Percentiles rank a stretch among this genome's conserved stretches.
These are phyloP conservation scores for Scaptomyza parva DNA, from an alignment of 2,888 invertebrate genomes.

Conservation along the genomic window DNA sequence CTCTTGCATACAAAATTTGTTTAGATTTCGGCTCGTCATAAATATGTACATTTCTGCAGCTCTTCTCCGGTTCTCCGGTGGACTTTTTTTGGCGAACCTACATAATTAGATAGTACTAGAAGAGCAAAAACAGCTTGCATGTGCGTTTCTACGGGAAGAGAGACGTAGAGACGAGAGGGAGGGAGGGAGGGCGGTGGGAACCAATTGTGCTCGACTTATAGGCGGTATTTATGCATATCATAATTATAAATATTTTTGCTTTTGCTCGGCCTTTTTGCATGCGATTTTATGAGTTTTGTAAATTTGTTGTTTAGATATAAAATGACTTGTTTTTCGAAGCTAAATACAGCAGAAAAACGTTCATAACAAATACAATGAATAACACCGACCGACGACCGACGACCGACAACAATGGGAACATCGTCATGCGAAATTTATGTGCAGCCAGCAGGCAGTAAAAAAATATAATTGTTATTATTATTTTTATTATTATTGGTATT, in stretches of 20 bases:
- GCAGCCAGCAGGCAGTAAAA: conserved; percentile 42
- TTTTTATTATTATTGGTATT: conserved; percentile 25
- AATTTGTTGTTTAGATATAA: conserved; percentile 58
- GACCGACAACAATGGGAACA: conserved; percentile 23
- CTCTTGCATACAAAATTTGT: conserved; percentile 62
- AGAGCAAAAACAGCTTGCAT: neutral
- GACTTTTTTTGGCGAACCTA: conserved; percentile 19
- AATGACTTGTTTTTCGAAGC: conserved; percentile 58
- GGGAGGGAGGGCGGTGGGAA: neutral
- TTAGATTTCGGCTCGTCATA: conserved; percentile 67
- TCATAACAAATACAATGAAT: conserved; percentile 33
- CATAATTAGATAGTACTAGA: conserved; percentile 22
- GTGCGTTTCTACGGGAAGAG: too few species aligned
- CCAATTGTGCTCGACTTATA: conserved; percentile 35
- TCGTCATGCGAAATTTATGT: conserved; percentile 28
- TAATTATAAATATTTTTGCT: conserved; percentile 73
- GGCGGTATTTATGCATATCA: conserved; percentile 64
- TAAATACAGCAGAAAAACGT: conserved; percentile 40
- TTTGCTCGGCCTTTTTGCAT: conserved; percentile 50
- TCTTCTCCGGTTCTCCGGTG: conserved; percentile 21
- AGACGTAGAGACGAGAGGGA: too few species aligned
- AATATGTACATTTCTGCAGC: too few species aligned
- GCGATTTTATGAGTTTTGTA: conserved; percentile 67
- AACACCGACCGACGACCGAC: neutral
- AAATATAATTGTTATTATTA: conserved; percentile 29